Evolutionary conservation across 2,888 invertebrate species (phyloP), one percentile per base, ranked within the genome.

Genomic region (Pristionchus exspectatus): DNA sequence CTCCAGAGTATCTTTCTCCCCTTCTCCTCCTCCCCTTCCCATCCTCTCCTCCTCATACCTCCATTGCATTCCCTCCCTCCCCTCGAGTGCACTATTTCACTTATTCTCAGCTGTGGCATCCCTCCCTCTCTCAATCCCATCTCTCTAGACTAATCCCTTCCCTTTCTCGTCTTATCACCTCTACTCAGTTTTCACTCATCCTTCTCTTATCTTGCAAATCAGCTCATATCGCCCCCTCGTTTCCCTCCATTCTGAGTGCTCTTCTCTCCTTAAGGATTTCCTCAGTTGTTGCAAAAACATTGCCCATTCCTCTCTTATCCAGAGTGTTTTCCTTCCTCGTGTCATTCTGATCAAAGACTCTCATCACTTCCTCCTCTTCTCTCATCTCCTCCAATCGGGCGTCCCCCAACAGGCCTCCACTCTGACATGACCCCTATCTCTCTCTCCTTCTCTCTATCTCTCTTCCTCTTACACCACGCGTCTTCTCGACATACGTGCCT

Each of bases 71-170:
- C 14, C 54, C 81, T 59, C 59, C 27, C 81, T 50, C 50, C 33
- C 50, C 44, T 24, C 81, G 81, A 54, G 81, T 44, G 81, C 81
- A 81, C 81, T 50, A 54, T 81, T n/a, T 81, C 77, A 50, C 44
- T 50, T 50, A 50, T 44, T 81, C 50, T 50, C 81, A 81, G 81
- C 81, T 81, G 81, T 81, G 81, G 81, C 81, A 81, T 81, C 84
- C 84, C 38, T 56, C 84, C 30, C 33, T 81, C 44, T 33, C 44
- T 83, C 66, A 66, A 44, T 54, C 69, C 87, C 12, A n/a, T 87
- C 59, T 24, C 69, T 38, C 50, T 54, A 50, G 33, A 16, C 44
- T 63, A 44, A 87, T 54, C 69, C 69, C 30, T 30, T 59, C 27
- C 30, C 24, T 38, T 63, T 59, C 85, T 63, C 85, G 24, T n/a